A percentile compares a stretch with the other conserved stretches of the same genome.
Evolutionary conservation across 2,113 vertebrate species (phyloP).

Genomic region (Gyps fulvus): DNA sequence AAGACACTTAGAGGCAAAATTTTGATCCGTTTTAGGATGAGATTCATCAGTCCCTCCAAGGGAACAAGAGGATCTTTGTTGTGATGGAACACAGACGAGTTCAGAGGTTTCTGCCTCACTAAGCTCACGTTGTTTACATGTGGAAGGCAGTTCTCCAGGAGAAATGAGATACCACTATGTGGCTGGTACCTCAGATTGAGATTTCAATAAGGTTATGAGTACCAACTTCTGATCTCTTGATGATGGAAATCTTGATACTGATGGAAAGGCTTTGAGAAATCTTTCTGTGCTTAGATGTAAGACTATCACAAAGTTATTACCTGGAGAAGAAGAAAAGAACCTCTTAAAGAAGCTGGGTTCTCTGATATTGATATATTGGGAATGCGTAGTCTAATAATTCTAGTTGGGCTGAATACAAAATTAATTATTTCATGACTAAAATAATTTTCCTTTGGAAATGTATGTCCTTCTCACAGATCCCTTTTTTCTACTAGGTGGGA

Average conservation of each 20-base stretch:
- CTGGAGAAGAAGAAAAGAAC: background rate
- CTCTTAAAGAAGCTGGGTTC: background rate
- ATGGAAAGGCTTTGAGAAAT: background rate
- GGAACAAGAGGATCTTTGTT: background rate
- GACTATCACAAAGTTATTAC: background rate
- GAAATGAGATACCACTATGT: background rate
- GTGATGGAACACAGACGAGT: background rate
- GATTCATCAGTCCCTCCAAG: background rate
- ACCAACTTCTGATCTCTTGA: background rate
- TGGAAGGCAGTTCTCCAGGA: background rate
- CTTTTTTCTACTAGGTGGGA: background rate
- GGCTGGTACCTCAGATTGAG: background rate
- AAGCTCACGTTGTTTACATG: background rate
- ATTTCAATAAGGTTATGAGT: background rate
- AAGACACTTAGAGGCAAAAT: background rate
- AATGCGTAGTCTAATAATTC: background rate
- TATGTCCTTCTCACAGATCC: background rate
- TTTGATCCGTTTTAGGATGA: background rate
- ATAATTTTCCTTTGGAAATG: background rate
- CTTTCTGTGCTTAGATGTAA: background rate
- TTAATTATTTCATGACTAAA: background rate
- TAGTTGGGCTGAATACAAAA: background rate
- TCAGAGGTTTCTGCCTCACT: background rate
- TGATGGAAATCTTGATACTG: background rate
- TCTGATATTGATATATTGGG: background rate